Conservation (phyloP, 2,797 vertebrate species). For the Lagorchestes hirsutus region DNA sequence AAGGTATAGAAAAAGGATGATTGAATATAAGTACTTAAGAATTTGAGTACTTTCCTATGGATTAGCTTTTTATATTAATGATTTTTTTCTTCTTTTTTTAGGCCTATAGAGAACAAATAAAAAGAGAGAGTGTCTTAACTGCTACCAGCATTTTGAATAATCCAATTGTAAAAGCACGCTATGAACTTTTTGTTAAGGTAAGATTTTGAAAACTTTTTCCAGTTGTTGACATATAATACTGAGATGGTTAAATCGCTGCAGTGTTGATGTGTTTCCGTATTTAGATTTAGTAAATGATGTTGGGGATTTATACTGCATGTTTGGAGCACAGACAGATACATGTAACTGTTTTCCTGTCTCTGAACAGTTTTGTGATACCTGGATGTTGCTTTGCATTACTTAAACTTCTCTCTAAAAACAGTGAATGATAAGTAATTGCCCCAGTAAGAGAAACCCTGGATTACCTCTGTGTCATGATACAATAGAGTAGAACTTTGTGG, state of each 20-base stretch:
- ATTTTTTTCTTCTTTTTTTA: conserved; percentile 76
- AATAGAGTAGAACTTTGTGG: neutral
- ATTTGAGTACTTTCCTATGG: conserved; percentile 35
- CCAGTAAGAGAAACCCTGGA: neutral
- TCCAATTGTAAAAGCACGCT: conserved; percentile 91
- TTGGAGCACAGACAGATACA: neutral
- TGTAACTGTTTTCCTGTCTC: neutral
- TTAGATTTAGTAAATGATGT: conserved; percentile 15
- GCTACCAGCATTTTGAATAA: conserved; percentile 93
- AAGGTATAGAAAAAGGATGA: conserved; percentile 38
- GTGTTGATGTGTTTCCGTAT: neutral
- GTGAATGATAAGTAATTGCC: neutral
- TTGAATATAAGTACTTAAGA: conserved; percentile 57
- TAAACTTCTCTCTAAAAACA: too few relatives aligned
- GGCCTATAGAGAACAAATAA: conserved; percentile 92
- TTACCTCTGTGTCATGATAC: neutral
- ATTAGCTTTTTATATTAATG: conserved; percentile 32
- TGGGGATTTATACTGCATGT: neutral
- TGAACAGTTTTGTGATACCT: neutral
- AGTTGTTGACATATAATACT: conserved; percentile 14
- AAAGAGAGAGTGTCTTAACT: conserved; percentile 91
- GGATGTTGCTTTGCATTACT: too few relatives aligned
- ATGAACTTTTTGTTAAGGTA: conserved; percentile 92
- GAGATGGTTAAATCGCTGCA: conserved; percentile 31
- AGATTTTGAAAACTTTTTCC: conserved; percentile 70